Base-by-base conservation (phyloP, 1,140 invertebrate genomes). In the Scaptomyza montana region DNA sequence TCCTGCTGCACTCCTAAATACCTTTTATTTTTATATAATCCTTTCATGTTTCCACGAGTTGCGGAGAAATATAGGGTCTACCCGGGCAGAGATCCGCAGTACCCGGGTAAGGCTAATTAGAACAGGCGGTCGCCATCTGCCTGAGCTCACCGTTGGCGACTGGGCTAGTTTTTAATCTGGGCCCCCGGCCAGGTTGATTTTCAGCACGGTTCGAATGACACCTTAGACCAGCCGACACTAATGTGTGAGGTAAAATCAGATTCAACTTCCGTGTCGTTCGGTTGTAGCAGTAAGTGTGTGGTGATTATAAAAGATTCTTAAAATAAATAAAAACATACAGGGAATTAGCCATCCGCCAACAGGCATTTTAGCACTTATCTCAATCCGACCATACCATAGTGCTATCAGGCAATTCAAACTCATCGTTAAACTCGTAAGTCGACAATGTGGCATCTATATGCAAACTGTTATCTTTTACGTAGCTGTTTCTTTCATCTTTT, bases 301-400 rank as follows among this genome's bases (percentile, higher is more conserved):
- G 5, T 1, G 10, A 16, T 7, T 1, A 46, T 10, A 53, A 19
- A 33, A 21, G 7, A 12, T 10, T 49, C 3, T 25, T n/a, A 25
- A 9, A 25, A 30, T 16, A 16, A 16, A 1, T 16, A 16, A 16
- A 16, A 16, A 74, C 66, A 57, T 21, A 74, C 72, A 74, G 39
- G 72, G 55, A 45, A 59, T 43, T 2, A 74, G 25, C 33, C 33
- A 74, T 12, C 70, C 60, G 6, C 67, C 72, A 19, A 41, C 49
- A 1, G 69, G 56, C 41, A 72, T 28, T 28, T 49, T 54, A 7
- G 63, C 63, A 25, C 72, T 36, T 19, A 74, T 63, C 13, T 74
- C 72, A 9, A 60, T 43, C 3, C 55, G 54, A 16, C 66, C 72
- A 43, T 70, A 59, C 16, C n/a, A n/a, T n/a, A n/a, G 57, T 64